Evolutionary conservation across 1,140 invertebrate species (phyloP).

Genomic region (Araneus ventricosus): DNA sequence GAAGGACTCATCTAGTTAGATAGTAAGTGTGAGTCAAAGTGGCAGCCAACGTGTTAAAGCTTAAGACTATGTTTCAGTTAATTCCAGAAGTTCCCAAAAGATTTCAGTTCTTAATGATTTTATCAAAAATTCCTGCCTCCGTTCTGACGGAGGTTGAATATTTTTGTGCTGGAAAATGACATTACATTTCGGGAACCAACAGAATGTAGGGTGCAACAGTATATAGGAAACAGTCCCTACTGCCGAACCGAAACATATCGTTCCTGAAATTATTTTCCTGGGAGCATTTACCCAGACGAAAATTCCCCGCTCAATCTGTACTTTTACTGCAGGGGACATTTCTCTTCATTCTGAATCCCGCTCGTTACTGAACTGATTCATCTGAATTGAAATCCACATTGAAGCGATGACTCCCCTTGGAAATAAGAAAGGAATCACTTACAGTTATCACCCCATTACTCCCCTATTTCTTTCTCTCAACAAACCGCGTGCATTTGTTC

Average conservation of each 20-base stretch:
- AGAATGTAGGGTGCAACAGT: too few relatives aligned
- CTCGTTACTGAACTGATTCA: conserved; percentile 12
- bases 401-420: background rate
- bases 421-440: conserved; percentile 42
- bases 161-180: too few relatives aligned
- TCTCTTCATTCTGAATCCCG: background rate
- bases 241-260: background rate
- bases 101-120: too few relatives aligned
- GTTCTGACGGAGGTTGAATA: too few relatives aligned
- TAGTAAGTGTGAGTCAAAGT: too few relatives aligned
- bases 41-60: too few relatives aligned
- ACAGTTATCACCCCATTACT: conserved; percentile 50
- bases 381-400: background rate
- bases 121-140: too few relatives aligned
- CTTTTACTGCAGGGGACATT: background rate
- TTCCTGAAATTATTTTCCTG: background rate
- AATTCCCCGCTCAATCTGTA: background rate
- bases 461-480: conserved; percentile 22
- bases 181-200: too few relatives aligned
- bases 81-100: too few relatives aligned
- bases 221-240: too few relatives aligned
- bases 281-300: background rate
- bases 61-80: too few relatives aligned
- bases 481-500: conserved; percentile 43
- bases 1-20: too few relatives aligned